Evolutionary conservation across 2,113 vertebrate genomes (phyloP).

Genomic region (Pongo abelii): DNA sequence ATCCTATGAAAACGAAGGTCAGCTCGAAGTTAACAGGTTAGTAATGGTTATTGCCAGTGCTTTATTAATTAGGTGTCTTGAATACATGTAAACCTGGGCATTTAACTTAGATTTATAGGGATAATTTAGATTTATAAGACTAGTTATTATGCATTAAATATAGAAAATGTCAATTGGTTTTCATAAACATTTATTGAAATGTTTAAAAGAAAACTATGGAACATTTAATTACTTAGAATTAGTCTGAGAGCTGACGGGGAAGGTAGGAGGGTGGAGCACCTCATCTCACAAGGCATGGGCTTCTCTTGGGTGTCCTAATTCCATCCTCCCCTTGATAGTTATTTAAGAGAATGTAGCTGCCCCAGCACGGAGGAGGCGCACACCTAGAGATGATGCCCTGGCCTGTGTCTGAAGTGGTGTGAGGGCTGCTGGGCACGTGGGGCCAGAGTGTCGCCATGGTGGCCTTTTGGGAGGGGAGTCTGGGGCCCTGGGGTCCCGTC

Average conservation of each 20-base stretch:
- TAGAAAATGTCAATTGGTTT: slow-evolving; percentile 81
- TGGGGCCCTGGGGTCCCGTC: neutral
- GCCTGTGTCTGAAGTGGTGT: rapidly evolving
- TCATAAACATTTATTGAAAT: slow-evolving; percentile 78
- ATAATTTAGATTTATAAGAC: slow-evolving; percentile 83
- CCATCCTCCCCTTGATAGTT: neutral
- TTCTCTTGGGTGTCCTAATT: neutral
- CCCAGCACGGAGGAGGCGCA: neutral
- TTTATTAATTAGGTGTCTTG: slow-evolving; percentile 83
- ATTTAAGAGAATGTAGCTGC: neutral
- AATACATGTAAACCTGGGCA: slow-evolving; percentile 78
- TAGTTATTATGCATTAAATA: slow-evolving; percentile 80
- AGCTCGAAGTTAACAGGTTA: slow-evolving; percentile 80
- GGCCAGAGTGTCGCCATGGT: neutral
- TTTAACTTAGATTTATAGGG: slow-evolving; percentile 84
- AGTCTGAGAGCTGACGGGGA: neutral
- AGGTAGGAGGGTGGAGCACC: neutral
- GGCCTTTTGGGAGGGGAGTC: neutral
- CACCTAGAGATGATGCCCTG: rapidly evolving
- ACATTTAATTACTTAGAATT: slow-evolving; percentile 57
- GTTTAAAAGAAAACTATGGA: slow-evolving; percentile 43
- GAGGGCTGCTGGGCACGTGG: rapidly evolving
- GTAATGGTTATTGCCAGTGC: slow-evolving; percentile 77
- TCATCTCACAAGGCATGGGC: rapidly evolving
- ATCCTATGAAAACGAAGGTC: slow-evolving; percentile 77